Conservation (phyloP, 2,113 vertebrate species). For the Tinamus guttatus region DNA sequence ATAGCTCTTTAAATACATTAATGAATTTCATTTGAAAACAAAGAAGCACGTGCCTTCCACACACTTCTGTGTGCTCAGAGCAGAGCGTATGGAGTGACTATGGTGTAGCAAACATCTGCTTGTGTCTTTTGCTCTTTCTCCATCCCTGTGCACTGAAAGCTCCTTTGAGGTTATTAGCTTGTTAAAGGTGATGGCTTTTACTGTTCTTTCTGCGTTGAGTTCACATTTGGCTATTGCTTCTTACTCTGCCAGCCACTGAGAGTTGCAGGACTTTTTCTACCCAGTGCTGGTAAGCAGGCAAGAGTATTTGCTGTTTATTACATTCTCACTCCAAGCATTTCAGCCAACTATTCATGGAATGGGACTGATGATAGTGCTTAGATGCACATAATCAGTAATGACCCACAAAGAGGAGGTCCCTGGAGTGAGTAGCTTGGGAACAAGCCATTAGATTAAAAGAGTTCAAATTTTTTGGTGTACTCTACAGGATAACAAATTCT, state of each 20-base stretch:
- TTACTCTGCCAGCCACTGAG: not conserved
- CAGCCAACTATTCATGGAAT: not conserved
- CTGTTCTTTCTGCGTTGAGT: not conserved
- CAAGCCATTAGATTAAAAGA: not conserved
- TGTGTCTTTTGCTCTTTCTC: accelerated
- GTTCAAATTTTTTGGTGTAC: not conserved
- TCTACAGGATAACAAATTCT: not conserved
- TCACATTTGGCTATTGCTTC: not conserved
- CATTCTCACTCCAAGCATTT: not conserved
- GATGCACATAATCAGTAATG: not conserved
- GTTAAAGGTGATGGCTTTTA: accelerated
- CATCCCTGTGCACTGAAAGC: not conserved
- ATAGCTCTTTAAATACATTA: not conserved
- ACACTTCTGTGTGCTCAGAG: accelerated
- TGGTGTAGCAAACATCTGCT: accelerated
- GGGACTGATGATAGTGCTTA: not conserved
- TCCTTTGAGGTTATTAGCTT: accelerated
- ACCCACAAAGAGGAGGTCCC: not conserved
- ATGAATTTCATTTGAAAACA: not conserved
- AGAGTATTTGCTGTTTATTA: not conserved
- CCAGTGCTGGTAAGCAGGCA: not conserved
- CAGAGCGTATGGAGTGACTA: accelerated
- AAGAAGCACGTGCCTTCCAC: not conserved
- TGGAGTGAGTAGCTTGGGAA: not conserved
- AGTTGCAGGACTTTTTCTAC: not conserved